Evolutionary conservation across 2,888 invertebrate species (phyloP).

Genomic region (Caenorhabditis sinica): DNA sequence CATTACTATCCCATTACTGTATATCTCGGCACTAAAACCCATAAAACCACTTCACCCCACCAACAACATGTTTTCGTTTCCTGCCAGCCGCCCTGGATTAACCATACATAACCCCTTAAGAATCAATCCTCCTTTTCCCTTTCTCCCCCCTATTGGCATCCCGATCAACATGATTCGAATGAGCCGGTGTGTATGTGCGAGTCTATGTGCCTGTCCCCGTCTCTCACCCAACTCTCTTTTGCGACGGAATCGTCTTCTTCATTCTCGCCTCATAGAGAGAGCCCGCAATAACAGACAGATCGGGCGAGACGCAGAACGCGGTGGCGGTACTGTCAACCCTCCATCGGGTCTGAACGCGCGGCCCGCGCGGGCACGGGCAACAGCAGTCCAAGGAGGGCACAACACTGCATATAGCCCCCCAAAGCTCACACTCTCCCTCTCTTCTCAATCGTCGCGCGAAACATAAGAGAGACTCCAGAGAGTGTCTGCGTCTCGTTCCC

Average conservation of each 20-base stretch:
- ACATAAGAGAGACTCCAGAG: slow-evolving; percentile 5
- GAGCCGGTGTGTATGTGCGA: slow-evolving; percentile 12
- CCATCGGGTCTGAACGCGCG: slow-evolving; percentile 32
- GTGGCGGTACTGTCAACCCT: slow-evolving; percentile 50
- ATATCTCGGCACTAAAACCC: background rate
- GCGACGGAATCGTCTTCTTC: slow-evolving; percentile 18
- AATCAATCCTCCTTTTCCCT: too few relatives aligned
- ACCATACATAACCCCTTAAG: background rate
- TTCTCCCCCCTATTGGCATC: slow-evolving; percentile 7
- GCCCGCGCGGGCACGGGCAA: slow-evolving; percentile 40
- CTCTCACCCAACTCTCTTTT: slow-evolving; percentile 9
- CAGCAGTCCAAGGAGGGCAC: slow-evolving; percentile 59
- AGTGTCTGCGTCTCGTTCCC: slow-evolving; percentile 42
- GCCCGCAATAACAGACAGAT: slow-evolving; percentile 14
- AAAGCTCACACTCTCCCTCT: slow-evolving; percentile 34
- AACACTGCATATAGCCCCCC: slow-evolving; percentile 30
- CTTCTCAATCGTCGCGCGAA: slow-evolving; percentile 3
- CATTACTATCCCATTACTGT: too few relatives aligned
- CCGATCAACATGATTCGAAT: slow-evolving; percentile 38
- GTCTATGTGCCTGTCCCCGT: background rate
- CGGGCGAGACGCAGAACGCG: slow-evolving; percentile 46
- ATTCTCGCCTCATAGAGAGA: slow-evolving; percentile 25
- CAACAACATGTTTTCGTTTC: background rate
- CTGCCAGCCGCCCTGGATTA: background rate
- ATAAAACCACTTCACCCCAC: too few relatives aligned